These are phyloP conservation scores for Cryptus viduatorius DNA, from an alignment of 2,888 invertebrate genomes.

Conservation along the genomic window DNA sequence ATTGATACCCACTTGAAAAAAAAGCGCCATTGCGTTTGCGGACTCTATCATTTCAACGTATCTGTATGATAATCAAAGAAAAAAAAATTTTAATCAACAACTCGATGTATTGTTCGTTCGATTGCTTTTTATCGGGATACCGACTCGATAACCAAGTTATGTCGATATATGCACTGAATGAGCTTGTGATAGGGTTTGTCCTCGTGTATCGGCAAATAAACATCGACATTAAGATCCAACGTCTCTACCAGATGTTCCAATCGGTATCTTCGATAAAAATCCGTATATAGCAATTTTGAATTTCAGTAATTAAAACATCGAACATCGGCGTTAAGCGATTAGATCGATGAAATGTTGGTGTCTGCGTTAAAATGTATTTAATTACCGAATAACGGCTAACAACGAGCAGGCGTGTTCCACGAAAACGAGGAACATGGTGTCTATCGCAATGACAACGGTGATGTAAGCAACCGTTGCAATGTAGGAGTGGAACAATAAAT, in stretches of 20 bases:
- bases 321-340: neutral
- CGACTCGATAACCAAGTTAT: slow-evolving; percentile 64
- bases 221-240: slow-evolving; percentile 62
- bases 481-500: slow-evolving; percentile 70
- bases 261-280: slow-evolving; percentile 69
- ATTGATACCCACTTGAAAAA: slow-evolving; percentile 74
- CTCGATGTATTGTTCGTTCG: neutral
- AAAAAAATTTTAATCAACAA: neutral
- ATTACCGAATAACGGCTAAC: slow-evolving; percentile 71
- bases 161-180: slow-evolving; percentile 70
- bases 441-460: slow-evolving; percentile 68
- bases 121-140: slow-evolving; percentile 31
- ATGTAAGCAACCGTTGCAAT: slow-evolving; percentile 69
- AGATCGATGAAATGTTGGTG: neutral
- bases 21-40: slow-evolving; percentile 72
- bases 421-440: slow-evolving; percentile 67
- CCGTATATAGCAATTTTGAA: neutral
- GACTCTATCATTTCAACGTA: slow-evolving; percentile 71
- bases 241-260: slow-evolving; percentile 69
- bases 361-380: neutral
- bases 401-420: slow-evolving; percentile 71
- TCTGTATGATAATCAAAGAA: slow-evolving; percentile 59
- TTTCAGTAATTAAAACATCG: neutral
- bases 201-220: slow-evolving; percentile 57
- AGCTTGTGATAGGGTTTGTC: slow-evolving; percentile 69